These are phyloP conservation scores for Mactra quadrangularis DNA, from an alignment of 1,140 invertebrate genomes.

Conservation along the genomic window DNA sequence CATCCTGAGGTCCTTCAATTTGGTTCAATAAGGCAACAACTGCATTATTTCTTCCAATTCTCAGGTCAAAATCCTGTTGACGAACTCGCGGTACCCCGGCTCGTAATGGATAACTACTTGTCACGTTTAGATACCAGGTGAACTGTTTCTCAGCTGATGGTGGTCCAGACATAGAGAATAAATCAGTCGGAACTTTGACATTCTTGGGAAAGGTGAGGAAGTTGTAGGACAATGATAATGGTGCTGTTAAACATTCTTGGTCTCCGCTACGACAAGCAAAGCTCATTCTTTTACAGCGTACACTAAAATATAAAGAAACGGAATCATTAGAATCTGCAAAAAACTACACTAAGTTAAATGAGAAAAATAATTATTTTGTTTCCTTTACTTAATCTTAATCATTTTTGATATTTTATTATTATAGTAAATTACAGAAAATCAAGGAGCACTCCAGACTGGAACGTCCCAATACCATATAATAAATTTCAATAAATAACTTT, in stretches of 20 bases:
- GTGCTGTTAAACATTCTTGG: conserved; percentile 89
- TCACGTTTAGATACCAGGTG: conserved; percentile 90
- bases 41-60: conserved; percentile 86
- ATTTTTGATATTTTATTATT: no score
- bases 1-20: conserved; percentile 93
- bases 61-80: conserved; percentile 73
- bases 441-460: no score
- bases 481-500: no score
- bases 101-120: conserved; percentile 68
- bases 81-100: conserved; percentile 69
- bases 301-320: conserved; percentile 87
- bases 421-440: no score
- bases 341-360: conserved; percentile 10
- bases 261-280: conserved; percentile 89
- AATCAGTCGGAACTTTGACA: conserved; percentile 89
- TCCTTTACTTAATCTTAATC: no score
- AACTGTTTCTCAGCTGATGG: conserved; percentile 87
- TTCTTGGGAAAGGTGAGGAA: conserved; percentile 95
- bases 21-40: conserved; percentile 89
- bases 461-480: no score
- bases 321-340: conserved; percentile 60
- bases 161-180: conserved; percentile 94
- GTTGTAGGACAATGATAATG: conserved; percentile 94
- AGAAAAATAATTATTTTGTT: no score
- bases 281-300: conserved; percentile 88